Percentiles rank a stretch among this genome's conserved stretches.
phyloP scores from a whole-genome alignment of 2,797 vertebrate species.

The Melanitta fusca region DNA sequence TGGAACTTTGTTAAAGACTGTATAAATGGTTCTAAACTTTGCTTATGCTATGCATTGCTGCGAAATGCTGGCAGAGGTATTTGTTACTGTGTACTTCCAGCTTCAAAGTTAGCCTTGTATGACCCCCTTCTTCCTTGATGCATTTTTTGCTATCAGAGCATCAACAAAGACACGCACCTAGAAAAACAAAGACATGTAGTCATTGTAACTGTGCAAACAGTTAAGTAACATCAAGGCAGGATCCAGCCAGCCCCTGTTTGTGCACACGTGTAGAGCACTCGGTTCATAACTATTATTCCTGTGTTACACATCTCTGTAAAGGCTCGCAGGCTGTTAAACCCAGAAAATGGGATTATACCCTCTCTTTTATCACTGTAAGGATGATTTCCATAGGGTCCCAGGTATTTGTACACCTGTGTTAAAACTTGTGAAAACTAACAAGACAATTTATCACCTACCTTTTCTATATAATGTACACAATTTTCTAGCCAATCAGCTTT shows the following conservation, averaged over 20 bases:
- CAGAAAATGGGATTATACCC: background rate
- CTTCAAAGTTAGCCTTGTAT: background rate
- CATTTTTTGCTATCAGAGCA: background rate
- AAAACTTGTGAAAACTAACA: background rate
- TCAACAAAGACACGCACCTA: background rate
- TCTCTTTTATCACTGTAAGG: background rate
- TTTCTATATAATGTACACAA: background rate
- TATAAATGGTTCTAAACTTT: background rate
- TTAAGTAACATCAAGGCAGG: background rate
- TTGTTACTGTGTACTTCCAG: background rate
- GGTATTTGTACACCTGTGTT: background rate
- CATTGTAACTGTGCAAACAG: background rate
- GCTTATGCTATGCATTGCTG: background rate
- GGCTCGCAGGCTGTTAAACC: background rate
- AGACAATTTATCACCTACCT: background rate
- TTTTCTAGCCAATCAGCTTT: rapidly evolving
- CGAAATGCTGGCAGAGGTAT: background rate
- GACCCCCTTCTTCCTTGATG: background rate
- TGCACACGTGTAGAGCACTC: background rate
- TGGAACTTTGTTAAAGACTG: background rate
- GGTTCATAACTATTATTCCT: background rate
- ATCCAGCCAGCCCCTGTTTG: background rate
- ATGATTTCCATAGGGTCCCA: background rate
- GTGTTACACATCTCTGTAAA: background rate
- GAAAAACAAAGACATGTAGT: background rate